A percentile compares a stretch with the other conserved stretches of the same genome.
phyloP scores from a whole-genome alignment of 2,797 vertebrate species.

The Gallinago stenura region DNA sequence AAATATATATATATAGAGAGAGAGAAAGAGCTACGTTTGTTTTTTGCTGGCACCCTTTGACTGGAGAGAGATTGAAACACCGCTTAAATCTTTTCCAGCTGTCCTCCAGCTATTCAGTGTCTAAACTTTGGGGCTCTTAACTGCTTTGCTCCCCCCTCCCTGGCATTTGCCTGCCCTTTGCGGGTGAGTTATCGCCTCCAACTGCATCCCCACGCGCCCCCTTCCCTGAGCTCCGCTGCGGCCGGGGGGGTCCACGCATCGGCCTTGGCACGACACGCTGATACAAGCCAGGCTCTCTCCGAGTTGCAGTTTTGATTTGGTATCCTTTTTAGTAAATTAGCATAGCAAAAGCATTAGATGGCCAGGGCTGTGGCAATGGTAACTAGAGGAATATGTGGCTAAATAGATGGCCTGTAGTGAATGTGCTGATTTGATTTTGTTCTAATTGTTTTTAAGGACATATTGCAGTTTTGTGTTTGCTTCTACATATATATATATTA shows the following conservation, averaged over 20 bases:
- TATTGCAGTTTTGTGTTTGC: rapidly evolving
- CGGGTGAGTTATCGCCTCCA: background rate
- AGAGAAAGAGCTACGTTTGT: background rate
- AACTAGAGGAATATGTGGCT: background rate
- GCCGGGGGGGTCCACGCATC: background rate
- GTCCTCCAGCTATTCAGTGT: background rate
- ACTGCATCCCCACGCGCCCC: background rate
- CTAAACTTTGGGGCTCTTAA: background rate
- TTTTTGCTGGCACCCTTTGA: constrained; percentile 28
- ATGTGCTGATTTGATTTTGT: background rate
- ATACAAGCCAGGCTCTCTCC: background rate
- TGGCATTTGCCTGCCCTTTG: background rate
- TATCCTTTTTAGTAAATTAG: background rate
- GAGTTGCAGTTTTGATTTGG: background rate
- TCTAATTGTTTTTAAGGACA: background rate
- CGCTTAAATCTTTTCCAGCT: constrained; percentile 60
- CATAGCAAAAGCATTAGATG: background rate
- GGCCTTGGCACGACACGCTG: background rate
- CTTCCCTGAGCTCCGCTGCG: rapidly evolving
- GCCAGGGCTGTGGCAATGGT: background rate
- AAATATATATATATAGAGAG: background rate
- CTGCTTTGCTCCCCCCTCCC: background rate
- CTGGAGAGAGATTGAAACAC: background rate
- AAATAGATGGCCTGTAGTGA: background rate
- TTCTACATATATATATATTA: background rate